Evolutionary conservation across 2,888 invertebrate genomes (phyloP).

Genomic region (Strigamia transsilvanica): DNA sequence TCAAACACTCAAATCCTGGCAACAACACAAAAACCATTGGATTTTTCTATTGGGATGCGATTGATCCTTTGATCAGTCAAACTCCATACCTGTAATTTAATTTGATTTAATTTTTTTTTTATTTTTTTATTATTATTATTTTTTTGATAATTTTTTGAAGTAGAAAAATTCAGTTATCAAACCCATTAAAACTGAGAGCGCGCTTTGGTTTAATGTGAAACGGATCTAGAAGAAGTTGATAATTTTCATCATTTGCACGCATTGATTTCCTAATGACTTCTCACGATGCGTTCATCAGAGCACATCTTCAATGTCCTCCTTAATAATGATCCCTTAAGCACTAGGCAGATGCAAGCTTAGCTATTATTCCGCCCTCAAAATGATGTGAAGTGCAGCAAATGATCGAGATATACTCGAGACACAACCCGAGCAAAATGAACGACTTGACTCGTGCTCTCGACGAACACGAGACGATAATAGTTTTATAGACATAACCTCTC

Average conservation of each 20-base stretch:
- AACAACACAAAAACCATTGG: conserved; percentile 15
- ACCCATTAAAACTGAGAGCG: background rate
- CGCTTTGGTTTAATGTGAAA: background rate
- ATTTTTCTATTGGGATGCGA: background rate
- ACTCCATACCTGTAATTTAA: background rate
- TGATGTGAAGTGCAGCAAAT: conserved; percentile 30
- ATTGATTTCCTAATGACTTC: conserved; percentile 21
- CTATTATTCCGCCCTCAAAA: conserved; percentile 30
- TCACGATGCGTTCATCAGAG: conserved; percentile 16
- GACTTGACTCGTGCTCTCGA: conserved; percentile 15
- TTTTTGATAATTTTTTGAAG: background rate
- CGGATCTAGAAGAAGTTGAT: background rate
- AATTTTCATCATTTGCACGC: conserved; percentile 16
- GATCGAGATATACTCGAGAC: conserved; percentile 20
- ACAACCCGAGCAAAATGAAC: conserved; percentile 13
- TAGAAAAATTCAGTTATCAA: background rate
- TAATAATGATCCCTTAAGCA: conserved; percentile 25
- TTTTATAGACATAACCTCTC: conserved; percentile 30
- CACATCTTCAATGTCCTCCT: conserved; percentile 26
- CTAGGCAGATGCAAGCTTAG: conserved; percentile 30
- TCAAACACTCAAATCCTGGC: conserved; percentile 30
- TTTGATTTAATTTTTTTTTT: no score
- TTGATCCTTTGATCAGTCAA: conserved; percentile 10
- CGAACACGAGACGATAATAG: conserved; percentile 30
- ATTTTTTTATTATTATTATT: no score